Percentiles rank a stretch among this genome's conserved stretches.
These are phyloP conservation scores for Kryphioiulus occultus DNA, from an alignment of 2,888 invertebrate species.

Conservation along the genomic window DNA sequence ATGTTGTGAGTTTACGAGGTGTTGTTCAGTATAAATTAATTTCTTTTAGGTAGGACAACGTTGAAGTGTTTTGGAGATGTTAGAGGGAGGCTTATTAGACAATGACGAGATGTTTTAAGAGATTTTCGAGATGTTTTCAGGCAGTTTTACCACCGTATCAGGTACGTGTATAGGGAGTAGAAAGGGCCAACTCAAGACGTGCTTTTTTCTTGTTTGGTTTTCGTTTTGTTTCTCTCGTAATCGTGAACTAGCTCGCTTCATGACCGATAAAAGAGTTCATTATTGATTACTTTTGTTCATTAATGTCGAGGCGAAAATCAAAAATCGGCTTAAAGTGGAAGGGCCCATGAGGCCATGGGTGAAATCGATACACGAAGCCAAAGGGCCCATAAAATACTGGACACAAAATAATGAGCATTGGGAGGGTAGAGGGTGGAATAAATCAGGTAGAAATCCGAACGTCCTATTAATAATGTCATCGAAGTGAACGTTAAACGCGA, in stretches of 20 bases:
- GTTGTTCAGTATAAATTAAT: too few relatives aligned
- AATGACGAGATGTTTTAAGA: too few relatives aligned
- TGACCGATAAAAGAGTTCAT: slow-evolving; percentile 17
- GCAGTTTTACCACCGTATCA: too few relatives aligned
- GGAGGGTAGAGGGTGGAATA: neutral
- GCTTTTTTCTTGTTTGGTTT: neutral
- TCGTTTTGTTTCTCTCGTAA: neutral
- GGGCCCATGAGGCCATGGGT: neutral
- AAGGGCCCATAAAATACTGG: neutral
- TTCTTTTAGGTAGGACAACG: too few relatives aligned
- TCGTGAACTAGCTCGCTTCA: neutral
- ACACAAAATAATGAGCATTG: neutral
- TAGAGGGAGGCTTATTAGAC: too few relatives aligned
- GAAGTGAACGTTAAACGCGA: neutral
- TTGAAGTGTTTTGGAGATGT: too few relatives aligned
- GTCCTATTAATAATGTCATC: neutral
- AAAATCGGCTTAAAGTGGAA: neutral
- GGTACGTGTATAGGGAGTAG: too few relatives aligned
- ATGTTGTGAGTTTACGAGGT: too few relatives aligned
- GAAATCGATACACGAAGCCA: neutral
- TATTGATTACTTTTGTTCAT: neutral
- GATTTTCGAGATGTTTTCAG: too few relatives aligned
- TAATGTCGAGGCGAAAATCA: slow-evolving; percentile 1
- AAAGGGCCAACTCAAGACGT: too few relatives aligned
- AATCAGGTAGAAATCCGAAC: neutral